Base-by-base conservation (phyloP, 2,113 vertebrate genomes). In the Crotalus helleri region DNA sequence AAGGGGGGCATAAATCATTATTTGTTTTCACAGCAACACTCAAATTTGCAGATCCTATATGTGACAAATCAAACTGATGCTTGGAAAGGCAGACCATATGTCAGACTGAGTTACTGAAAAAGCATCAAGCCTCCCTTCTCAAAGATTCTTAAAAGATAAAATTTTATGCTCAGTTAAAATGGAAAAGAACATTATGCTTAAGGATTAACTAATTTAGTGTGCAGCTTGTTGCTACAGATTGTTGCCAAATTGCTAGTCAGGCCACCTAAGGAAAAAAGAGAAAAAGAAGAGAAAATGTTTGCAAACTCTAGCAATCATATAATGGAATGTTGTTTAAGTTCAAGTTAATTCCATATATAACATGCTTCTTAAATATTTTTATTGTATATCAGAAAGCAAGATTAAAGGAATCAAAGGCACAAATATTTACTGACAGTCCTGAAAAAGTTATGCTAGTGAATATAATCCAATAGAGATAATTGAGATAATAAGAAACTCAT, bases 101-200 rank as follows among this genome's bases (percentile, higher is more conserved):
- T 97, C 97, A 97, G 95, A 97, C 57, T 93, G 94, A 98, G 95
- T 95, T 95, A 92, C 93, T 97, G 96, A 96, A 97, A 96, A 97
- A 94, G 94, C 95, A 95, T 86, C 93, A 94, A 96, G 95, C 89
- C 92, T 21, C 85, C 90, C 96, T 96, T 91, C 95, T 90, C 92
- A 11, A 86, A 88, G 87, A 97, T 97, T 94, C 94, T 97, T 96
- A 96, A 96, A 96, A 97, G 96, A 97, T 97, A 96, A 21, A 94
- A 96, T 97, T 97, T 97, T 97, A 97, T 97, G 96, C 95, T 97
- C 96, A 96, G 96, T 97, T 97, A 97, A 97, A 96, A 97, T 95
- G 95, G 95, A 97, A 98, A 97, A 98, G 95, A 96, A 94, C 95
- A 96, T 97, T 96, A 95, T 95, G 93, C 95, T 98, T 97, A 96